These are phyloP conservation scores for Neotoxoptera formosana DNA, from an alignment of 1,140 invertebrate genomes.

Conservation along the genomic window DNA sequence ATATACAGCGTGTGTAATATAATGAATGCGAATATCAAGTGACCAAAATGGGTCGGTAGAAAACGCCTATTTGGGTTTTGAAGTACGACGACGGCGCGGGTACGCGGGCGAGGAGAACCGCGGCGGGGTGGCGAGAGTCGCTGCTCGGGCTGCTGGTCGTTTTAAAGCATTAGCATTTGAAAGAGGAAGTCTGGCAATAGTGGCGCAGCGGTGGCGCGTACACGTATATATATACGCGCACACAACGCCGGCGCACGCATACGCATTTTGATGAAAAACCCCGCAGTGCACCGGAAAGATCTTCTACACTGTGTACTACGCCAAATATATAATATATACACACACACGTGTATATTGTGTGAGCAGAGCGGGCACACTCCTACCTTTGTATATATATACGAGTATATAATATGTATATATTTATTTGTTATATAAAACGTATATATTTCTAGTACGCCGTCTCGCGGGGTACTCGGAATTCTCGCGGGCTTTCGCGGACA, in stretches of 20 bases:
- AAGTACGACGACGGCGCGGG: background rate
- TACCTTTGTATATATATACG: background rate
- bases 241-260: background rate
- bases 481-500: background rate
- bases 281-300: constrained; percentile 31
- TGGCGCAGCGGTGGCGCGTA: background rate
- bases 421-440: background rate
- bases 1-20: background rate
- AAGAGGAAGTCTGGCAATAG: constrained; percentile 52
- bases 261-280: constrained; percentile 44
- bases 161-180: constrained; percentile 54
- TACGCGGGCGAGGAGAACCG: background rate
- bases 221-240: background rate
- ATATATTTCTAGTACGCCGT: background rate
- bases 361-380: background rate
- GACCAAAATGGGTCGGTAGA: constrained; percentile 47
- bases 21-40: constrained; percentile 53
- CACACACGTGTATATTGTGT: background rate
- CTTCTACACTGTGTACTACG: background rate
- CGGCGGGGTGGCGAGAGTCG: background rate
- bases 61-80: constrained; percentile 48
- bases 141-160: background rate
- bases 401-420: no score
- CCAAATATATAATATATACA: background rate
- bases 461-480: background rate